These are phyloP conservation scores for Damaliscus lunatus DNA, from an alignment of 2,113 vertebrate genomes.

Conservation along the genomic window DNA sequence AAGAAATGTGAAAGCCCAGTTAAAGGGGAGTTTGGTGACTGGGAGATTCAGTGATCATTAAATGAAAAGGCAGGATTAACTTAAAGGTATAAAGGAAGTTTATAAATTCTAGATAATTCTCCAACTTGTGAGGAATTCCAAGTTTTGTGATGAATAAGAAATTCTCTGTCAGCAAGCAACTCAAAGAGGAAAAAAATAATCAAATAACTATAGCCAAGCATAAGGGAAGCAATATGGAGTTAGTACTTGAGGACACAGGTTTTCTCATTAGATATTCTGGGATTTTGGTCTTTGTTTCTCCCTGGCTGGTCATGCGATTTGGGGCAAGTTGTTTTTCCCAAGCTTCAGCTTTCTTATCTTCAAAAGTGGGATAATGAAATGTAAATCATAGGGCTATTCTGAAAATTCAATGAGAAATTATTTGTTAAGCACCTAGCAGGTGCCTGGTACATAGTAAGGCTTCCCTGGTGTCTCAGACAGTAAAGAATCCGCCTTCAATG, in stretches of 20 bases:
- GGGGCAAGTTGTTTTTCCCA: not conserved
- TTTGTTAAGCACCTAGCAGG: not conserved
- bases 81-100: conserved; percentile 29
- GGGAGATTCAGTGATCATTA: conserved; percentile 7
- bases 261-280: not conserved
- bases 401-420: not conserved
- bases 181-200: not conserved
- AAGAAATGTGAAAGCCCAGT: not conserved
- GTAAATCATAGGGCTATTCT: not conserved
- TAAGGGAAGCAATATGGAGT: not conserved
- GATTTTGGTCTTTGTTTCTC: not conserved
- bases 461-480: not conserved
- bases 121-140: not conserved
- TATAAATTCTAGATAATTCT: conserved; percentile 15
- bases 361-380: not conserved
- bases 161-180: conserved; percentile 36
- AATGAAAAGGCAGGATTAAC: conserved; percentile 11
- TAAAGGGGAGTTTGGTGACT: conserved; percentile 21
- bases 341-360: not conserved
- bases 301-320: not conserved
- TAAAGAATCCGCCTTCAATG: not conserved
- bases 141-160: conserved; percentile 31
- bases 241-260: not conserved
- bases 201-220: not conserved
- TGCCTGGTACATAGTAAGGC: not conserved